phyloP scores from a whole-genome alignment of 2,888 invertebrate species.

The Phaonia tiefii region DNA sequence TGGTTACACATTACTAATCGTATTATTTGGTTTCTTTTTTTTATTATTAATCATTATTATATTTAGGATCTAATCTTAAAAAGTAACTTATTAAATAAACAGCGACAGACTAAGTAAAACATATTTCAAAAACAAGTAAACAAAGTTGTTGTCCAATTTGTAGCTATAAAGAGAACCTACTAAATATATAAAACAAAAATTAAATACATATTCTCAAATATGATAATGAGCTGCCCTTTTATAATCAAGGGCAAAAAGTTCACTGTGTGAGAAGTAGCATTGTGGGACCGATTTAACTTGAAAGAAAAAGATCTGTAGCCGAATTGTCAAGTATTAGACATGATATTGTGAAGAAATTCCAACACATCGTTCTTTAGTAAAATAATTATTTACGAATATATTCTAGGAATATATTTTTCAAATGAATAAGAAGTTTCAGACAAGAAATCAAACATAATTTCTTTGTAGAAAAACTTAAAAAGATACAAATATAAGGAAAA shows the following conservation, averaged over 20 bases:
- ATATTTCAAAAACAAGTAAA: slow-evolving; percentile 36
- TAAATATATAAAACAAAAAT: slow-evolving; percentile 40
- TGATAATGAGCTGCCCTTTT: slow-evolving; percentile 15
- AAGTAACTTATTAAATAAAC: slow-evolving; percentile 26
- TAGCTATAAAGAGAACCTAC: slow-evolving; percentile 56
- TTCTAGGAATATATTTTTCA: too few species aligned
- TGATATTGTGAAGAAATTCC: too few species aligned
- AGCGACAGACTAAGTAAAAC: slow-evolving; percentile 56
- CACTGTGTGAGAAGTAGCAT: too few species aligned
- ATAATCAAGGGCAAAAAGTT: slow-evolving; percentile 43
- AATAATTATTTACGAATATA: too few species aligned
- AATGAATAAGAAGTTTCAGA: too few species aligned
- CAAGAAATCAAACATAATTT: too few species aligned
- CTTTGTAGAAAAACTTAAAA: too few species aligned
- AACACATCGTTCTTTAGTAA: too few species aligned
- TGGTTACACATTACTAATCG: background rate
- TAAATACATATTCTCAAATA: slow-evolving; percentile 46
- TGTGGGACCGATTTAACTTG: too few species aligned
- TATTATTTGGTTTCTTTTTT: slow-evolving; percentile 26
- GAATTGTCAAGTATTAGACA: too few species aligned
- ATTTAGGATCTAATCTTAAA: slow-evolving; percentile 29
- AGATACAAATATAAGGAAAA: too few species aligned
- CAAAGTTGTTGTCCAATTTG: slow-evolving; percentile 58
- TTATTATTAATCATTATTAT: slow-evolving; percentile 26
- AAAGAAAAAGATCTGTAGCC: too few species aligned